phyloP scores from a whole-genome alignment of 2,113 vertebrate genomes.

The Eupsittula cactorum region DNA sequence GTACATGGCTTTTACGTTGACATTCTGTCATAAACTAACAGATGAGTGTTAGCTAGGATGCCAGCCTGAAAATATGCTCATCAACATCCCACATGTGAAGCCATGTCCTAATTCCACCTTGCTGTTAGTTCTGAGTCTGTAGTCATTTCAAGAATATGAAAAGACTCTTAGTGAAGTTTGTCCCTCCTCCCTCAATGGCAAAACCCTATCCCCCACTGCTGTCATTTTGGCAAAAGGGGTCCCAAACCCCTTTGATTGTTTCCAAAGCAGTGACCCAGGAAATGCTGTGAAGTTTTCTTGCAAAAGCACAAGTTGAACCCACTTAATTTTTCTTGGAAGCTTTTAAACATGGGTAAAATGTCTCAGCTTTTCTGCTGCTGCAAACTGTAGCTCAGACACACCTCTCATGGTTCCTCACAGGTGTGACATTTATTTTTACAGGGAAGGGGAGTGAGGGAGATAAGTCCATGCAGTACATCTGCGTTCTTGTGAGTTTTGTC shows the following conservation, averaged over 20 bases:
- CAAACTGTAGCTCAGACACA: neutral
- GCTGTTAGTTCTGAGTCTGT: fast-evolving
- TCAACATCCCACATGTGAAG: neutral
- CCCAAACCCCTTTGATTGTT: neutral
- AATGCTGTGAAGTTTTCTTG: neutral
- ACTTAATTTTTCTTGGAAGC: neutral
- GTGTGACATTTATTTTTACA: neutral
- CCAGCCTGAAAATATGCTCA: neutral
- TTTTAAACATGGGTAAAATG: neutral
- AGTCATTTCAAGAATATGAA: neutral
- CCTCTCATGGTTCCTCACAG: neutral
- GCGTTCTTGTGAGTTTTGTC: neutral
- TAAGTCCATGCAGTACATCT: neutral
- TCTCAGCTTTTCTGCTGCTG: neutral
- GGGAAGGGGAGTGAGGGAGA: neutral
- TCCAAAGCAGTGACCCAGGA: neutral
- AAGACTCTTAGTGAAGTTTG: neutral
- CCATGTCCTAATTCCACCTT: neutral
- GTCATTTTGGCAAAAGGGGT: neutral
- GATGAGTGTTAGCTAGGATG: neutral
- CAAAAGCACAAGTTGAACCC: neutral
- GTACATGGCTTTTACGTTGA: neutral
- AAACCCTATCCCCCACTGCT: neutral
- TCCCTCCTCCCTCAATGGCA: neutral
- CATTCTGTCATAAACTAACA: neutral